Percentiles rank a stretch among this genome's conserved stretches.
phyloP scores from a whole-genome alignment of 2,888 invertebrate species.

The Nomada lathburiana region DNA sequence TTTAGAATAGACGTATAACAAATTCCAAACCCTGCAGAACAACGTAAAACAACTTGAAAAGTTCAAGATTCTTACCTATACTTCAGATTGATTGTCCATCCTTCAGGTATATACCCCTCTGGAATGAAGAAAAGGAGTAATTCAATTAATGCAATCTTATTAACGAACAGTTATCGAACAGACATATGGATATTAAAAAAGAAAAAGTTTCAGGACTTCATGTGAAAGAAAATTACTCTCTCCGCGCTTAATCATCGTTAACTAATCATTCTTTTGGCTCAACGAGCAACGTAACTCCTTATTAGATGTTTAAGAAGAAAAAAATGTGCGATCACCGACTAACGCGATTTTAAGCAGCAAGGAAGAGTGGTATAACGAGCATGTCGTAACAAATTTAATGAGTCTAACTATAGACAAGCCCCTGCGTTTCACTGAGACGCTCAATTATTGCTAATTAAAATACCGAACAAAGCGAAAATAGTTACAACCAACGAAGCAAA shows the following conservation, averaged over 20 bases:
- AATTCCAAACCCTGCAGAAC: not conserved
- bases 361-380: conserved; percentile 20
- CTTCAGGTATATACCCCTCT: conserved; percentile 64
- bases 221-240: not conserved
- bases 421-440: conserved; percentile 35
- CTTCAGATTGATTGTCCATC: conserved; percentile 74
- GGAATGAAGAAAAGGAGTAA: conserved; percentile 55
- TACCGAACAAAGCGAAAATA: conserved; percentile 46
- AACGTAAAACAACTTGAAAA: not conserved
- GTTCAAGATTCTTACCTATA: conserved; percentile 67
- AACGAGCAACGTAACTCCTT: conserved; percentile 13
- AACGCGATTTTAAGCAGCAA: conserved; percentile 37
- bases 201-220: too few species aligned
- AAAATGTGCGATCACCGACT: not conserved
- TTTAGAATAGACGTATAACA: not conserved
- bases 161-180: not conserved
- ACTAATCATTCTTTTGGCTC: not conserved
- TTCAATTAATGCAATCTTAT: not conserved
- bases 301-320: conserved; percentile 3
- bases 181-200: not conserved
- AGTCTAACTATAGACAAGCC: conserved; percentile 43
- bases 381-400: conserved; percentile 51
- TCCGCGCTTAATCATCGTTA: conserved; percentile 4
- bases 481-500: not conserved
- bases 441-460: conserved; percentile 57